Conservation (phyloP, 2,888 invertebrate genomes). For the Dioctria linearis region DNA sequence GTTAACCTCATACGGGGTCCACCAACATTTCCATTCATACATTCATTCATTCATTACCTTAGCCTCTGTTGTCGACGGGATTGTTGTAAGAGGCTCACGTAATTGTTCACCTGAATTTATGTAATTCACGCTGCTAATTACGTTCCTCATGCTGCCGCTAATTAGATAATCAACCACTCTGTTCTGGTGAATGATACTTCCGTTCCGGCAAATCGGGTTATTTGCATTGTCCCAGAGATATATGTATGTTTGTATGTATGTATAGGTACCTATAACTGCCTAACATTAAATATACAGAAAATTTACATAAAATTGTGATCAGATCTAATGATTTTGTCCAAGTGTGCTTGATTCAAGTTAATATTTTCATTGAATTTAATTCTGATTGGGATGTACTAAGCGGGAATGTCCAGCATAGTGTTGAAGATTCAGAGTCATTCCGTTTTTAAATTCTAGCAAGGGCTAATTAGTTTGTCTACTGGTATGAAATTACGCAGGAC, state of each 20-base stretch:
- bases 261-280: background rate
- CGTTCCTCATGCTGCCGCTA: slow-evolving; percentile 50
- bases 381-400: too few relatives aligned
- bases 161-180: slow-evolving; percentile 54
- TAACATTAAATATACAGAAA: slow-evolving; percentile 13
- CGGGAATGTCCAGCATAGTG: too few relatives aligned
- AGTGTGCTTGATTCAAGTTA: too few relatives aligned
- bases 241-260: background rate
- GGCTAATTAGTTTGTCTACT: too few relatives aligned
- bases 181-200: slow-evolving; percentile 50
- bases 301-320: slow-evolving; percentile 1
- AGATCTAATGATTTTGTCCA: slow-evolving; percentile 17
- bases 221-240: slow-evolving; percentile 15
- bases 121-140: slow-evolving; percentile 56
- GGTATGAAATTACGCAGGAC: too few relatives aligned
- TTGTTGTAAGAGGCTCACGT: slow-evolving; percentile 49
- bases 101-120: slow-evolving; percentile 52
- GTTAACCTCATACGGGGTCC: background rate
- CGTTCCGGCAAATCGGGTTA: slow-evolving; percentile 36
- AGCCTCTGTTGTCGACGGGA: background rate
- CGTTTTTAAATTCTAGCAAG: too few relatives aligned
- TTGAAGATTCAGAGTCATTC: too few relatives aligned
- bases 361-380: too few relatives aligned
- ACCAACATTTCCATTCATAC: background rate
- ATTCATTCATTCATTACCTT: slow-evolving; percentile 38